Evolutionary conservation across 2,113 vertebrate genomes (phyloP).

Genomic region (Pristiophorus japonicus): DNA sequence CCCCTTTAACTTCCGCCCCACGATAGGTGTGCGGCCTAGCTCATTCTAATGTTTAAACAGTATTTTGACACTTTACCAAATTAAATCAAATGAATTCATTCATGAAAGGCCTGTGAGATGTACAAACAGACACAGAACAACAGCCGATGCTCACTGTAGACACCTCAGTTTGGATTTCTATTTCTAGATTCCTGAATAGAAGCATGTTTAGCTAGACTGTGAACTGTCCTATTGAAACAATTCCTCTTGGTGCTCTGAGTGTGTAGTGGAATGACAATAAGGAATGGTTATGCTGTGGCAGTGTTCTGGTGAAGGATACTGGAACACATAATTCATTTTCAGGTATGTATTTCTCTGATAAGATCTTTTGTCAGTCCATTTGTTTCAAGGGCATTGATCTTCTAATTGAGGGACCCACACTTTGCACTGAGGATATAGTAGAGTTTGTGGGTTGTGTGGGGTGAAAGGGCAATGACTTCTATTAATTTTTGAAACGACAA

Average conservation of each 20-base stretch:
- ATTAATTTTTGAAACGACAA: not conserved
- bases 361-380: not conserved
- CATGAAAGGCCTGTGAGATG: not conserved
- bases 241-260: not conserved
- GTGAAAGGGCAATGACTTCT: not conserved
- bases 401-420: not conserved
- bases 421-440: not conserved
- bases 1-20: too few relatives aligned
- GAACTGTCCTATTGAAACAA: not conserved
- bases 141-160: not conserved
- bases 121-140: not conserved
- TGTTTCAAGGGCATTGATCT: not conserved
- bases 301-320: not conserved
- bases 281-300: not conserved
- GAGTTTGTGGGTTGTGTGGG: not conserved
- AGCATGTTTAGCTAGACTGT: not conserved
- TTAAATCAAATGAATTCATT: not conserved
- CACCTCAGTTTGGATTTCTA: not conserved
- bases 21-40: too few relatives aligned
- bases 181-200: not conserved
- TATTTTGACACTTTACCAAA: not conserved
- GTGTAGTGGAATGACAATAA: not conserved
- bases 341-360: not conserved
- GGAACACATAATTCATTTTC: not conserved
- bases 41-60: not conserved